Evolutionary conservation across 30 jellyfish, hydroid and myxozoan species (phyloP).

Genomic region (Cassiopea xamachana): DNA sequence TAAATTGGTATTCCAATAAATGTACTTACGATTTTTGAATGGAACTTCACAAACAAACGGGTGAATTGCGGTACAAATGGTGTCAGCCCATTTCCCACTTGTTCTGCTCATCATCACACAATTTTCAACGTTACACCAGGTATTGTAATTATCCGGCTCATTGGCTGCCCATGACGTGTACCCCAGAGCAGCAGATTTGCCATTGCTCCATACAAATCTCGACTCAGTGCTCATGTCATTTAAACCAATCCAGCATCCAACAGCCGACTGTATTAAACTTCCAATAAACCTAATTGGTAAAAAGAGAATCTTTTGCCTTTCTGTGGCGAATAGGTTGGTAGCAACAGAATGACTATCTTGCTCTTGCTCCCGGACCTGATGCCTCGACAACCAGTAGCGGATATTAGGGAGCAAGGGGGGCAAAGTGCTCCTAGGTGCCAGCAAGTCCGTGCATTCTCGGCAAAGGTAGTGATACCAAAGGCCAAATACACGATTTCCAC

Average conservation of each 20-base stretch:
- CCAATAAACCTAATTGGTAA: conserved; percentile 68
- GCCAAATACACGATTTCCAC: no score
- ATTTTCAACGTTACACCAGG: conserved; percentile 84
- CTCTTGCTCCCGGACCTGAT: no score
- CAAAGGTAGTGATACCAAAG: no score
- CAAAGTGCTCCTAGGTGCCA: no score
- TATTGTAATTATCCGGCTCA: conserved; percentile 87
- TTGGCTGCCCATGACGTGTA: conserved; percentile 79
- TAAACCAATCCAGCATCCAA: conserved; percentile 95
- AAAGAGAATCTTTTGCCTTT: no score
- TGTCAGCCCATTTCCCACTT: conserved; percentile 85
- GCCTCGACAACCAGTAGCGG: no score
- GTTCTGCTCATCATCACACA: conserved; percentile 74
- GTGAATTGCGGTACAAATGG: conserved; percentile 69
- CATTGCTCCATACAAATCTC: conserved; percentile 77
- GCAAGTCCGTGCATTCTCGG: no score
- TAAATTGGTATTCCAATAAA: not conserved
- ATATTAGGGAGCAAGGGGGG: no score
- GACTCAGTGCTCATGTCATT: conserved; percentile 81
- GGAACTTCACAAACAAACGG: conserved; percentile 82
- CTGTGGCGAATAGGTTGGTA: no score
- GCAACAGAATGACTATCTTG: no score
- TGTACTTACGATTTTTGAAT: conserved; percentile 62
- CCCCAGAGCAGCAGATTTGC: conserved; percentile 4
- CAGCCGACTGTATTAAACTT: conserved; percentile 81